Conservation (phyloP, 2,113 vertebrate genomes). For the Notothenia rossii region DNA sequence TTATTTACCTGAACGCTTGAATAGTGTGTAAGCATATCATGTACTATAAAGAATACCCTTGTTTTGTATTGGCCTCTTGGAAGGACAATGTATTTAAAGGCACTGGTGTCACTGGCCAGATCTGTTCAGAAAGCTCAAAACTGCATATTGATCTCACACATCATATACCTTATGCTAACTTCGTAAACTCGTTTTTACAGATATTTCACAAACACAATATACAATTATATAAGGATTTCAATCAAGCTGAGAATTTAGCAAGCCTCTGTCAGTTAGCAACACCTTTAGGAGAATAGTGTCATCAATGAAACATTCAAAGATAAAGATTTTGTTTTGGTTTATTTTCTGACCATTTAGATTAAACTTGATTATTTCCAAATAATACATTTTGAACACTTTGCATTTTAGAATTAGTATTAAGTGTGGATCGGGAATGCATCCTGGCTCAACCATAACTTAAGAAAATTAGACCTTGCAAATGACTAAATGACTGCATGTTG, state of each 20-base stretch:
- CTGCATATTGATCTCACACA: neutral
- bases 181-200: neutral
- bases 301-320: neutral
- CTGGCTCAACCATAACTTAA: neutral
- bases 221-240: neutral
- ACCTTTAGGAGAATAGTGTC: neutral
- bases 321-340: neutral
- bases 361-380: too few species aligned
- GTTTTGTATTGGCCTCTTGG: neutral
- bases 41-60: neutral
- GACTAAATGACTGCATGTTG: neutral
- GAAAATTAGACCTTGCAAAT: neutral
- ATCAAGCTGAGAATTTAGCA: neutral
- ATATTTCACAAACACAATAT: neutral
- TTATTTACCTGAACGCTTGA: neutral
- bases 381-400: neutral
- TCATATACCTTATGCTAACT: neutral
- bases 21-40: neutral
- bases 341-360: neutral
- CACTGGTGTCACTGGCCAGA: neutral
- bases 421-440: neutral
- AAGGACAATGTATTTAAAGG: neutral
- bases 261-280: too few species aligned
- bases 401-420: too few species aligned
- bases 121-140: neutral